These are phyloP conservation scores for Drosophila seguyi DNA, from an alignment of 1,140 invertebrate genomes.

Conservation along the genomic window DNA sequence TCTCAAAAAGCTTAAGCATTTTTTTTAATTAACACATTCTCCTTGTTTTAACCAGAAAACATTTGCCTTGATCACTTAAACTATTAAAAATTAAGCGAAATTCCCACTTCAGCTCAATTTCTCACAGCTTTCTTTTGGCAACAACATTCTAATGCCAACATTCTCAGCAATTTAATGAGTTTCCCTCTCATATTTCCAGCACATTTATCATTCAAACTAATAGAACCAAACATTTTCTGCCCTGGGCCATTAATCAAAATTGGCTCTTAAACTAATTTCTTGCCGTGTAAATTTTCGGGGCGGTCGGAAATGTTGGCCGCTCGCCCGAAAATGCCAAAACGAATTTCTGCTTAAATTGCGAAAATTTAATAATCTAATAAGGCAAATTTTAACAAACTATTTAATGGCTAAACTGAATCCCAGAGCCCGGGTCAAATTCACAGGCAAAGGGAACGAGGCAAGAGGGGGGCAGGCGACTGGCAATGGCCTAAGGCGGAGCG, in stretches of 20 bases:
- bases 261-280: conserved; percentile 16
- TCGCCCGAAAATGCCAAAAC: conserved; percentile 62
- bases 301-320: conserved; percentile 3
- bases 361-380: conserved; percentile 84
- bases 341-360: conserved; percentile 77
- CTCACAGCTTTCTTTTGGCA: conserved; percentile 7
- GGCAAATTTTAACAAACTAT: conserved; percentile 83
- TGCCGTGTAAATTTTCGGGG: conserved; percentile 11
- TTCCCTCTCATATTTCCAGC: conserved; percentile 5
- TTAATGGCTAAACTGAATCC: conserved; percentile 76
- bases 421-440: conserved; percentile 29
- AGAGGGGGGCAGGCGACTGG: conserved; percentile 13
- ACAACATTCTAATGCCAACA: conserved; percentile 7
- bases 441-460: neutral
- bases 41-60: conserved; percentile 4
- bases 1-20: neutral
- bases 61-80: neutral
- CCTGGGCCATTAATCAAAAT: conserved; percentile 28
- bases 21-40: neutral
- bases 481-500: conserved; percentile 67
- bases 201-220: conserved; percentile 48
- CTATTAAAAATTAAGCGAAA: conserved; percentile 10
- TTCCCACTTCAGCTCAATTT: neutral
- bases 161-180: conserved; percentile 28
- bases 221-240: neutral